phyloP scores from a whole-genome alignment of 1,140 invertebrate species.

The Maconellicoccus hirsutus region DNA sequence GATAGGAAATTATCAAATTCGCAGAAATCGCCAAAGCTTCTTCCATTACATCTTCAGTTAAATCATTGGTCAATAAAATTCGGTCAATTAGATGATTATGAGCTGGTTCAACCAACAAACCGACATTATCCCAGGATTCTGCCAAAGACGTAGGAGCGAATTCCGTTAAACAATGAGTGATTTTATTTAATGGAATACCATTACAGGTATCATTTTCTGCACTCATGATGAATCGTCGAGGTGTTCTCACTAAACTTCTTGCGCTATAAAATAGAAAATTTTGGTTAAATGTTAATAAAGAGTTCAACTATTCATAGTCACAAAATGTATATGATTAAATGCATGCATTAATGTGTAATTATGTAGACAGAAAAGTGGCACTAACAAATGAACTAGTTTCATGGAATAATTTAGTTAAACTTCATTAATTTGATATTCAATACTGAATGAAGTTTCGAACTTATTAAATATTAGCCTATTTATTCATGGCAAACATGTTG shows the following conservation, averaged over 20 bases:
- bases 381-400: too few relatives aligned
- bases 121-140: conserved; percentile 91
- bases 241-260: neutral
- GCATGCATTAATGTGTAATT: too few relatives aligned
- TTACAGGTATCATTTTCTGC: neutral
- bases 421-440: too few relatives aligned
- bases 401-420: too few relatives aligned
- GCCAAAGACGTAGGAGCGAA: conserved; percentile 62
- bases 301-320: too few relatives aligned
- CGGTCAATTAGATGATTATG: conserved; percentile 41
- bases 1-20: conserved; percentile 84
- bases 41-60: conserved; percentile 75
- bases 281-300: too few relatives aligned
- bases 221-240: neutral
- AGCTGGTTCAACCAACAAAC: conserved; percentile 52
- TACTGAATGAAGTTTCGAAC: too few relatives aligned
- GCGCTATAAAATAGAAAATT: neutral
- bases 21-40: conserved; percentile 60
- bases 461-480: too few relatives aligned
- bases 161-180: conserved; percentile 50
- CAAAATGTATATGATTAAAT: too few relatives aligned
- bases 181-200: conserved; percentile 31
- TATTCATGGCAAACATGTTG: too few relatives aligned
- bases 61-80: conserved; percentile 86
- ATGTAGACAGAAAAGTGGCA: too few relatives aligned